A percentile compares a stretch with the other conserved stretches of the same genome.
These are phyloP conservation scores for Mythimna ferrago DNA, from an alignment of 2,888 invertebrate genomes.

Conservation along the genomic window DNA sequence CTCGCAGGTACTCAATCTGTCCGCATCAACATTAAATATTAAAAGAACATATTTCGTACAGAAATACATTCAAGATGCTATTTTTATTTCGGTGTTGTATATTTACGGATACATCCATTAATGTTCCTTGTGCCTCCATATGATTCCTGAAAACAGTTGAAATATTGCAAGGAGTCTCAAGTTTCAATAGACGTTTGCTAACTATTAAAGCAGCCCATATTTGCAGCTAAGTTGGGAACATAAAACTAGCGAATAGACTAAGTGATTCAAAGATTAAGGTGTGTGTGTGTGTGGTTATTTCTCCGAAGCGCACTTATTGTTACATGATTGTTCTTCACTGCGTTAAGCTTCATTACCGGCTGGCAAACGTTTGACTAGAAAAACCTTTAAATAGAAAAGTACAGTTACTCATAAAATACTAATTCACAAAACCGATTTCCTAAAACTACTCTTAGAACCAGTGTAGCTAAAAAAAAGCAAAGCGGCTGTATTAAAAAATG, in stretches of 20 bases:
- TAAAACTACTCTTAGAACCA: too few species aligned
- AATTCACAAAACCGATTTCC: too few species aligned
- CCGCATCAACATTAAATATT: neutral
- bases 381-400: neutral
- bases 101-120: neutral
- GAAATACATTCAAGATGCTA: slow-evolving; percentile 1
- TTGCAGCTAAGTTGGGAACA: neutral
- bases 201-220: neutral
- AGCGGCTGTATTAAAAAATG: too few species aligned
- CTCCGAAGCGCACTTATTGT: neutral
- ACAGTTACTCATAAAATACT: neutral
- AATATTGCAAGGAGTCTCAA: neutral
- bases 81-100: slow-evolving; percentile 11
- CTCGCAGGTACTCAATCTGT: neutral
- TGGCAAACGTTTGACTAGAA: neutral
- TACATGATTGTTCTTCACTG: neutral
- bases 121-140: neutral
- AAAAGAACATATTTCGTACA: slow-evolving; percentile 5
- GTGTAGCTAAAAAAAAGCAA: too few species aligned
- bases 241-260: neutral
- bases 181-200: neutral
- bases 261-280: neutral
- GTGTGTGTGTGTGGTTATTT: neutral
- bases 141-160: neutral
- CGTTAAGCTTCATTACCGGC: neutral